Evolutionary conservation across 2,888 invertebrate genomes (phyloP), one percentile per base, ranked within the genome.

Genomic region (Laothoe populi): DNA sequence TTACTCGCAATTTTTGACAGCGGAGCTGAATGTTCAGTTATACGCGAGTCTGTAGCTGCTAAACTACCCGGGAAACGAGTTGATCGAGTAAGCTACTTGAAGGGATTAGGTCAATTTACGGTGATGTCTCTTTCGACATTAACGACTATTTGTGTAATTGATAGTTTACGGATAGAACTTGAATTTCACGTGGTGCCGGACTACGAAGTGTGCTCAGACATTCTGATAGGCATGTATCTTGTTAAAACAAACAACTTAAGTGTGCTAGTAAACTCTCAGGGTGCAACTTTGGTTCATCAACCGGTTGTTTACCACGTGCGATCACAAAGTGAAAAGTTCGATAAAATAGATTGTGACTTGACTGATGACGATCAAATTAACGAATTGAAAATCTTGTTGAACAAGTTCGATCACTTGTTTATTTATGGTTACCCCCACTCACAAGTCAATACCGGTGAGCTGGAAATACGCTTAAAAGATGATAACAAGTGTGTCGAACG

Each of bases 21-120:
- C 16, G 77, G 76, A 0, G 74, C 76, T 0, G 77, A 78, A 35
- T 74, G 74, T 57, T 77, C 77, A 0, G 10, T 76, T 0, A 71
- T 77, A 1, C 63, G 72, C 0, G 75, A 75, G 38, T 71, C 75
- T 0, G 0, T 77, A 0, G 75, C 74, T 0, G 57, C 62, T 10
- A 0, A 63, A 38, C n/a, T 79, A 48, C 75, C 75, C 0, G 77
- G 76, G 0, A 45, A 65, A 64, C 45, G 73, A 59, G 21, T 2
- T 7, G 0, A 63, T 4, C 21, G 0, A 0, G 70, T 70, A 0
- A 72, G 61, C 8, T 68, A 69, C 38, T 64, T 75, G 31, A 69
- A 60, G 11, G 74, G 73, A 2, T 62, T 74, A 4, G 72, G 72
- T 1, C 67, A 63, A 31, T 71, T 69, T 58, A 46, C 70, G 0